phyloP scores from a whole-genome alignment of 2,797 vertebrate species.

The Rhincodon typus region DNA sequence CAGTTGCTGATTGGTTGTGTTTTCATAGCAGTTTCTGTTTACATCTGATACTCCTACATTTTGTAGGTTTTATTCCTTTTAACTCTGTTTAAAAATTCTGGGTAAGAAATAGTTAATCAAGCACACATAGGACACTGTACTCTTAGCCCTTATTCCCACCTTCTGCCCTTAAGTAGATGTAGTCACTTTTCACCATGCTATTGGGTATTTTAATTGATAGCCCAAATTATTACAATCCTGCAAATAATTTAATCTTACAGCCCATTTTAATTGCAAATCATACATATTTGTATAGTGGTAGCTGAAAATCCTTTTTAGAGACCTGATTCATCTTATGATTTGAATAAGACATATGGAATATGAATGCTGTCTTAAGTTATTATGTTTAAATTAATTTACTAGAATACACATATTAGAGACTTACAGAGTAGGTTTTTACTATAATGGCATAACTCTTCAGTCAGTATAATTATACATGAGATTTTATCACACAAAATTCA shows the following conservation, averaged over 20 bases:
- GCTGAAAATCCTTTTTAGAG: not conserved
- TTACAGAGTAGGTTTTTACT: not conserved
- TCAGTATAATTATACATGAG: not conserved
- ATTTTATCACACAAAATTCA: constrained; percentile 9
- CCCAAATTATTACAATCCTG: not conserved
- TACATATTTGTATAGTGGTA: not conserved
- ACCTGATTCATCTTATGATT: not conserved
- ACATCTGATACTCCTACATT: no score
- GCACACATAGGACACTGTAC: not conserved
- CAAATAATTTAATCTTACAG: constrained; percentile 14
- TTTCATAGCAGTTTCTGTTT: not conserved
- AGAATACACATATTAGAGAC: not conserved
- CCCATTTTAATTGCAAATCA: not conserved
- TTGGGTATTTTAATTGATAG: constrained; percentile 1
- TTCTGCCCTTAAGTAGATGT: not conserved
- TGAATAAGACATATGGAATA: not conserved
- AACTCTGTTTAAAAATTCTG: not conserved
- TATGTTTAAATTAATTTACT: constrained; percentile 7
- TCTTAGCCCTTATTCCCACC: not conserved
- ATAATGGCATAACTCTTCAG: constrained; percentile 24
- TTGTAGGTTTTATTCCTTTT: not conserved
- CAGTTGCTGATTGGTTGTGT: not conserved
- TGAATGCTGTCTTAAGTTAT: not conserved
- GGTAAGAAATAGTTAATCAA: not conserved
- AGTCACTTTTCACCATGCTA: not conserved